Evolutionary conservation across 2,113 vertebrate genomes (phyloP).

Genomic region (Callopanchax toddi): DNA sequence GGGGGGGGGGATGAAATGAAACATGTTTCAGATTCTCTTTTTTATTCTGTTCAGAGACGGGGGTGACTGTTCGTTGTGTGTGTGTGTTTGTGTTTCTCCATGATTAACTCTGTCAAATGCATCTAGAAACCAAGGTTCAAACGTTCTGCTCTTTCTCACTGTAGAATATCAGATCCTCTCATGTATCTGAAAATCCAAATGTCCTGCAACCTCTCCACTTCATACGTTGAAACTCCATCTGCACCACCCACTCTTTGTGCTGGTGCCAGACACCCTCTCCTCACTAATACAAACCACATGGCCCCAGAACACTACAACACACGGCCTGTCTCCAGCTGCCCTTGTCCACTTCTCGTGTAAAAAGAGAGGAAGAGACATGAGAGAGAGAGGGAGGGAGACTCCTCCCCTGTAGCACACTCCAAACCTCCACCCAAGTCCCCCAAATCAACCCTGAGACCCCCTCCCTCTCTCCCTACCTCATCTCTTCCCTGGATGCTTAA

Average conservation of each 20-base stretch:
- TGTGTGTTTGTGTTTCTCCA: constrained; percentile 3
- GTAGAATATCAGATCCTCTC: constrained; percentile 53
- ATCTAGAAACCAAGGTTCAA: constrained; percentile 42
- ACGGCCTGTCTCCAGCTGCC: constrained; percentile 72
- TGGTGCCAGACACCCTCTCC: constrained; percentile 82
- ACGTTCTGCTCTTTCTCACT: constrained; percentile 33
- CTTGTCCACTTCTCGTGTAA: constrained; percentile 71
- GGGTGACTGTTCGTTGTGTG: too few species aligned
- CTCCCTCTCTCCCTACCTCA: constrained; percentile 66
- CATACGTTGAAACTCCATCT: constrained; percentile 66
- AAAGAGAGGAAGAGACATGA: constrained; percentile 58
- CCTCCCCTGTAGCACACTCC: constrained; percentile 56
- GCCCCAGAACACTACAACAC: constrained; percentile 73
- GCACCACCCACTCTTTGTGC: constrained; percentile 73
- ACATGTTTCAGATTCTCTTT: too few species aligned
- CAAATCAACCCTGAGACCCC: constrained; percentile 69
- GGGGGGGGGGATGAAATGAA: too few species aligned
- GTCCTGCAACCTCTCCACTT: constrained; percentile 77
- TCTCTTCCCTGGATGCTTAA: constrained; percentile 73
- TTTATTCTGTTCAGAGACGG: too few species aligned
- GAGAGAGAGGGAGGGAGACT: constrained; percentile 43
- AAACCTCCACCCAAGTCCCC: constrained; percentile 74
- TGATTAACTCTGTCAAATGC: constrained; percentile 15
- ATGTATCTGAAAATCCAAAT: constrained; percentile 72
- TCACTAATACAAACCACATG: constrained; percentile 83